Evolutionary conservation across 2,888 invertebrate genomes (phyloP).

Genomic region (Acanthacorydalis orientalis): DNA sequence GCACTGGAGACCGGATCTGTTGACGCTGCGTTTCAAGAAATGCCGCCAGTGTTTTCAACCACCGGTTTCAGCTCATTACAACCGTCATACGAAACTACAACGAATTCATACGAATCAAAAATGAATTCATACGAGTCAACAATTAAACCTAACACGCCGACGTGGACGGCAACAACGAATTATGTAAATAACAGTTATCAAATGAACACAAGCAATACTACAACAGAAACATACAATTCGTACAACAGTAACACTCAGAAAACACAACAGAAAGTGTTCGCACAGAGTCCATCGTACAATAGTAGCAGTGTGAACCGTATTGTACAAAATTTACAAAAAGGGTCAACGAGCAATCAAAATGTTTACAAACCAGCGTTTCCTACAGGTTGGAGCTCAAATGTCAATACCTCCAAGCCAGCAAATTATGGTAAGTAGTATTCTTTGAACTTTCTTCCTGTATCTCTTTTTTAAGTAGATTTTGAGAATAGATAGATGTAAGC

Average conservation of each 20-base stretch:
- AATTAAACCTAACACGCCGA: conserved; percentile 5
- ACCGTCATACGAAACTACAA: conserved; percentile 22
- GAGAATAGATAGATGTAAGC: too few relatives aligned
- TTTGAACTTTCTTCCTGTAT: neutral
- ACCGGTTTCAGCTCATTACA: conserved; percentile 18
- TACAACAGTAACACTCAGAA: neutral
- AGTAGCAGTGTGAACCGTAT: conserved; percentile 25
- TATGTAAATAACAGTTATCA: conserved; percentile 7
- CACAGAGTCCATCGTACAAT: conserved; percentile 25
- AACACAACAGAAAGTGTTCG: conserved; percentile 7
- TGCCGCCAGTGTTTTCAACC: conserved; percentile 15
- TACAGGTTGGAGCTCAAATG: conserved; percentile 27
- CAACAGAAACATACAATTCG: conserved; percentile 13
- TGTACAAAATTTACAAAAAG: conserved; percentile 25
- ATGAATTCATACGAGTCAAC: too few relatives aligned
- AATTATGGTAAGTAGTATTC: conserved; percentile 3
- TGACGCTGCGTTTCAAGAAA: conserved; percentile 46
- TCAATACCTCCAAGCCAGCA: neutral
- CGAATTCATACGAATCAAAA: conserved; percentile 7
- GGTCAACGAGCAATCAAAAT: conserved; percentile 20
- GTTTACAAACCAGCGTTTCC: conserved; percentile 31
- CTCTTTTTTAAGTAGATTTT: too few relatives aligned
- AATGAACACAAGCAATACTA: conserved; percentile 7
- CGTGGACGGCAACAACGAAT: conserved; percentile 9
- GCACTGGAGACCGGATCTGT: conserved; percentile 54